A percentile compares a stretch with the other conserved stretches of the same genome.
phyloP scores from a whole-genome alignment of 2,797 vertebrate genomes.

The Sebastes taczanowskii region DNA sequence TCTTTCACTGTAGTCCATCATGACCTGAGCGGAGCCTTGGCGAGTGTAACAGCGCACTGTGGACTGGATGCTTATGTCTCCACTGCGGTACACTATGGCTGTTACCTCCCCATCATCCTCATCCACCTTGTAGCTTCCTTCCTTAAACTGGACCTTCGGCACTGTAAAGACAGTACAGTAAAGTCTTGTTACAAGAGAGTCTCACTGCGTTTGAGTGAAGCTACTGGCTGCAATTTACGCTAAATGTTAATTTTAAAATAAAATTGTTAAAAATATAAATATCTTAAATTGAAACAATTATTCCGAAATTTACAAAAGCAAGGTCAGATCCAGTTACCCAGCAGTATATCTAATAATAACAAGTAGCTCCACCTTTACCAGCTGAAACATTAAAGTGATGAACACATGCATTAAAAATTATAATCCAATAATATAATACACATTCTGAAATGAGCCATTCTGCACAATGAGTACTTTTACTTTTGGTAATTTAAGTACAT shows the following conservation, averaged over 20 bases:
- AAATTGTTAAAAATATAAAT: background rate
- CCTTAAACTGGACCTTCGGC: slow-evolving; percentile 87
- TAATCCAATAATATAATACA: too few species aligned
- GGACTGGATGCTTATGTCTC: slow-evolving; percentile 82
- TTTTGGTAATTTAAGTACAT: too few species aligned
- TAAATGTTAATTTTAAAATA: background rate
- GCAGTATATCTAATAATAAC: too few species aligned
- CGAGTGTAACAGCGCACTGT: slow-evolving; percentile 84
- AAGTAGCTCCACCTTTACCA: too few species aligned
- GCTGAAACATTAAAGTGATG: too few species aligned
- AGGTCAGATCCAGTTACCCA: background rate
- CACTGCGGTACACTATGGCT: slow-evolving; percentile 82
- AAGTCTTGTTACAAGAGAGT: background rate
- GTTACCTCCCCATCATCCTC: slow-evolving; percentile 82
- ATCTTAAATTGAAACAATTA: background rate
- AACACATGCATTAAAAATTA: too few species aligned
- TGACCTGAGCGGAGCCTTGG: slow-evolving; percentile 88
- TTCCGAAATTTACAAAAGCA: background rate
- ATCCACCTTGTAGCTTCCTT: slow-evolving; percentile 81
- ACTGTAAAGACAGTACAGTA: slow-evolving; percentile 67
- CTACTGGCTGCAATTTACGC: background rate
- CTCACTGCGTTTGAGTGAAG: background rate
- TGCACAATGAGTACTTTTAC: too few species aligned
- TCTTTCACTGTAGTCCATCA: slow-evolving; percentile 87
- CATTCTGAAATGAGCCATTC: too few species aligned